These are phyloP conservation scores for Eueremaeus valkanovi DNA, from an alignment of 2,888 invertebrate species.

Conservation along the genomic window DNA sequence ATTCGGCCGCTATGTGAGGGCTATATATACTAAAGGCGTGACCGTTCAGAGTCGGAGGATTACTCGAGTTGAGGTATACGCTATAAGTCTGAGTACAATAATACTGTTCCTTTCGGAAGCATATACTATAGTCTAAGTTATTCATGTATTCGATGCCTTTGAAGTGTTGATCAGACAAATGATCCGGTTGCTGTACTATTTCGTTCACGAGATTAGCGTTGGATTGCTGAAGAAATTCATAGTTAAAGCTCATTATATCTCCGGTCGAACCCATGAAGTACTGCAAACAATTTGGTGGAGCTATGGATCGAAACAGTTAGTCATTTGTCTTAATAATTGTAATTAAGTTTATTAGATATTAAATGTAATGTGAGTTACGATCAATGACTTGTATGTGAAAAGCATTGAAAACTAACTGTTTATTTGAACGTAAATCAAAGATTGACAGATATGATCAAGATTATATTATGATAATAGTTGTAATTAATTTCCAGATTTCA, in stretches of 20 bases:
- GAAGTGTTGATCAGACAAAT: background rate
- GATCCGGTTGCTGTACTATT: too few species aligned
- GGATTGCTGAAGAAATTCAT: constrained; percentile 56
- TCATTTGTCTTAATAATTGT: background rate
- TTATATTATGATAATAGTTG: too few species aligned
- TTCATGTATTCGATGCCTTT: constrained; percentile 57
- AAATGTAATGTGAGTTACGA: background rate
- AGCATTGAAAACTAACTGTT: background rate
- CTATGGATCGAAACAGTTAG: constrained; percentile 30
- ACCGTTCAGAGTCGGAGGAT: background rate
- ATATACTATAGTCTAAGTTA: constrained; percentile 83
- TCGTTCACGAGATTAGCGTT: constrained; percentile 21
- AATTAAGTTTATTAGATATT: background rate
- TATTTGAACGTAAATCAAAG: background rate
- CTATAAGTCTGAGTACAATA: constrained; percentile 66
- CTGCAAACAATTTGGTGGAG: constrained; percentile 61
- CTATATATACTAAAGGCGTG: background rate
- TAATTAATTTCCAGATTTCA: too few species aligned
- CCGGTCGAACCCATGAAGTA: constrained; percentile 76
- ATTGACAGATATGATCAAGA: too few species aligned
- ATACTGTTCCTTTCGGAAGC: constrained; percentile 75
- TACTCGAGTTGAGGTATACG: background rate
- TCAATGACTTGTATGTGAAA: constrained; percentile 10
- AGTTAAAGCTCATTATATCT: constrained; percentile 76
- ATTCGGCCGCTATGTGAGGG: constrained; percentile 29